Percentiles rank a stretch among this genome's conserved stretches.
These are phyloP conservation scores for Myiozetetes cayanensis DNA, from an alignment of 2,113 vertebrate species.

Conservation along the genomic window DNA sequence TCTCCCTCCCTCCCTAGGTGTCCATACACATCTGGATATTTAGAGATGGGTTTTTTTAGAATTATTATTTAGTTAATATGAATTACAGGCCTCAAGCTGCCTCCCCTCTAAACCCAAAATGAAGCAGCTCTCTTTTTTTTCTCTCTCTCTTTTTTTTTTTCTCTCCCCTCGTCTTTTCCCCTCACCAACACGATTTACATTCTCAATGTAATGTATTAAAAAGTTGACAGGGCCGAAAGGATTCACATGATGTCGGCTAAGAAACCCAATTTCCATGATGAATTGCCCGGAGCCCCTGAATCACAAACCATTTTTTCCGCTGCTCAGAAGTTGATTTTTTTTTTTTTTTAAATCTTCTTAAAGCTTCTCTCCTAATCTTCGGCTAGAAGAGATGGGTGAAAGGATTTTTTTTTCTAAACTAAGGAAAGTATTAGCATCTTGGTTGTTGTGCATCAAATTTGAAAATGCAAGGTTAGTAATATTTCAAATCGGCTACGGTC, in stretches of 20 bases:
- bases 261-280: slow-evolving; percentile 99
- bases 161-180: slow-evolving; percentile 60
- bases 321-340: slow-evolving; percentile 91
- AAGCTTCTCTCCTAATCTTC: slow-evolving; percentile 99
- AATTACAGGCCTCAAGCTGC: slow-evolving; percentile 77
- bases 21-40: slow-evolving; percentile 64
- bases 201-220: slow-evolving; percentile 99
- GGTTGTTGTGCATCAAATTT: slow-evolving; percentile 95
- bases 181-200: slow-evolving; percentile 97
- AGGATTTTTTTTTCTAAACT: slow-evolving; percentile 92
- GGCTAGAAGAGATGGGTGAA: slow-evolving; percentile 97
- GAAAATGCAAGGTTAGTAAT: slow-evolving; percentile 99
- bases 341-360: slow-evolving; percentile 96
- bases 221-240: slow-evolving; percentile 99
- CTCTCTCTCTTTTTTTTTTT: slow-evolving; percentile 72
- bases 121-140: slow-evolving; percentile 82
- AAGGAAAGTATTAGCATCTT: slow-evolving; percentile 96
- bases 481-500: slow-evolving; percentile 92
- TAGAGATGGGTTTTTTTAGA: slow-evolving; percentile 39
- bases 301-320: slow-evolving; percentile 96
- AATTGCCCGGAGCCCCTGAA: slow-evolving; percentile 99
- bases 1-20: slow-evolving; percentile 20
- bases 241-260: slow-evolving; percentile 99
- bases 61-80: slow-evolving; percentile 80
- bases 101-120: slow-evolving; percentile 79